Evolutionary conservation across 2,113 vertebrate species (phyloP), one percentile per base, ranked within the genome.

Genomic region (Scalopus aquaticus): DNA sequence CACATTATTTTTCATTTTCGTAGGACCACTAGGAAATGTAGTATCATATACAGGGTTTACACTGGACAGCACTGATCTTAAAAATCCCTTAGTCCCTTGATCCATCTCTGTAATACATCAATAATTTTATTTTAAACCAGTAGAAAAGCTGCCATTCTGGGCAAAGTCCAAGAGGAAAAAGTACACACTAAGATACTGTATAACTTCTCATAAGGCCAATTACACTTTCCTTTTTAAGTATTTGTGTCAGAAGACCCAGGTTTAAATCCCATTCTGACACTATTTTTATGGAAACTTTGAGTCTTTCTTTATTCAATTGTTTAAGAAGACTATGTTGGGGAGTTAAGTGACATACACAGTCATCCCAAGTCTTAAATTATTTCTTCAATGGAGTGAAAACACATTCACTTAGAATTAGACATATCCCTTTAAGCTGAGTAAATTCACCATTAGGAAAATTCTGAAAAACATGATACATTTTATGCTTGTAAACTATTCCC

Each of bases 111-210:
- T 39, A 69, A 70, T 6, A 37, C 7, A 64, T 79, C 30, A 91
- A 76, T 85, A 81, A 70, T 67, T 54, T 82, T 44, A 89, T n/a
- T 58, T 65, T 90, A 93, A 95, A 56, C 37, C 87, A 79, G 30
- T 2, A 83, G 1, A 73, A 32, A 93, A 81, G 32, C 9, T 19
- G n/a, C 15, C n/a, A 84, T 56, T 64, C 24, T 15, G 70, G 51
- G 37, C 15, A 82, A 96, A 96, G 69, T 86, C 44, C 73, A 94
- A 97, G 37, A 88, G 37, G 42, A 56, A 88, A 77, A 78, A 91
- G 69, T 13, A 46, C 46, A 79, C 6, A 86, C 16, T 26, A 78
- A n/a, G 37, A 88, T 54, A 83, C 44, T 8, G 3, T 26, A 24
- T 30, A 87, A 73, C 42, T 95, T 88, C 51, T 95, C 32, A 92